Conservation (phyloP, 2,888 invertebrate genomes). For the Laothoe populi region DNA sequence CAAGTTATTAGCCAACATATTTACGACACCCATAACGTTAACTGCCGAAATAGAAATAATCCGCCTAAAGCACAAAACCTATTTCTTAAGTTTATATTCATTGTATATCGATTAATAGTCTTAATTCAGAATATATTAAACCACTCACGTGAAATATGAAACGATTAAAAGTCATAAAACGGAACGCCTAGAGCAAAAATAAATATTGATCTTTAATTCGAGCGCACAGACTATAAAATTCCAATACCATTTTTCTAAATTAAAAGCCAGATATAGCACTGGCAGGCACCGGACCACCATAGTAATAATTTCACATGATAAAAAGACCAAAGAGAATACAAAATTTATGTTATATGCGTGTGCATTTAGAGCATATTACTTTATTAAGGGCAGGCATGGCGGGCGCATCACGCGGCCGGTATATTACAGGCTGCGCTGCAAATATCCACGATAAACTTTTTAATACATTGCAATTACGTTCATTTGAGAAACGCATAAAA, state of each 20-base stretch:
- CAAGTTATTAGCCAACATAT: slow-evolving; percentile 25
- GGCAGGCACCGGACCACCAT: slow-evolving; percentile 70
- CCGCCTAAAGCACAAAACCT: slow-evolving; percentile 12
- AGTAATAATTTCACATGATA: slow-evolving; percentile 77
- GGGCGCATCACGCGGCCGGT: slow-evolving; percentile 64
- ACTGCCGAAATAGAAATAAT: slow-evolving; percentile 16
- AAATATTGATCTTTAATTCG: slow-evolving; percentile 65
- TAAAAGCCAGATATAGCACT: slow-evolving; percentile 72
- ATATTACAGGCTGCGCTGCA: slow-evolving; percentile 59
- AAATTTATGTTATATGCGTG: slow-evolving; percentile 82
- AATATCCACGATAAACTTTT: slow-evolving; percentile 72
- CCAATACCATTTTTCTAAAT: slow-evolving; percentile 72
- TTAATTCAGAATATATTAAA: slow-evolving; percentile 16
- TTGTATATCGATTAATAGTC: slow-evolving; percentile 23
- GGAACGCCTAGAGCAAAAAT: slow-evolving; percentile 67
- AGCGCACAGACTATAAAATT: slow-evolving; percentile 59
- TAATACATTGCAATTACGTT: slow-evolving; percentile 77
- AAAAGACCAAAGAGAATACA: slow-evolving; percentile 74
- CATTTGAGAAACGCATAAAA: slow-evolving; percentile 75
- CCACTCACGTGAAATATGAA: slow-evolving; percentile 25
- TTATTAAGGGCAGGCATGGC: slow-evolving; percentile 79
- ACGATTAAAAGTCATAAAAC: slow-evolving; percentile 44
- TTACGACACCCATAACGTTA: slow-evolving; percentile 11
- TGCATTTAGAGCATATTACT: slow-evolving; percentile 83
- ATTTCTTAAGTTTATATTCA: slow-evolving; percentile 15